Evolutionary conservation across 2,113 vertebrate species (phyloP).

Genomic region (Microtus pennsylvanicus): DNA sequence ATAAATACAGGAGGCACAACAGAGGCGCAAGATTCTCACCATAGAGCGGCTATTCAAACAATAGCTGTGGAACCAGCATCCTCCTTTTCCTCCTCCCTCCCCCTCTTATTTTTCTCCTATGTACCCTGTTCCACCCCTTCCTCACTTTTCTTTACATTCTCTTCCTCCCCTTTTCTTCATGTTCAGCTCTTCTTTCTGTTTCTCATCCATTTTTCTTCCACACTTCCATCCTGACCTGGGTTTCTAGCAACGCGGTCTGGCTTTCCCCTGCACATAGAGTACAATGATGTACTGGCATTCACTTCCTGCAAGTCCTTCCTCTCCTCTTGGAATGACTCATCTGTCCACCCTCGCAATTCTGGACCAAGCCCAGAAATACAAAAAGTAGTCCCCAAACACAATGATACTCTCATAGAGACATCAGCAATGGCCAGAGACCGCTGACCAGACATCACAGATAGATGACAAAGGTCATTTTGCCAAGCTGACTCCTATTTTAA

Average conservation of each 20-base stretch:
- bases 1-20: no score
- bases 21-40: neutral
- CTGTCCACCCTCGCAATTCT: neutral
- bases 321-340: neutral
- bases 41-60: neutral
- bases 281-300: neutral
- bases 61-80: neutral
- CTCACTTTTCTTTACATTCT: neutral
- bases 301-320: neutral
- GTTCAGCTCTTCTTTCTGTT: neutral
- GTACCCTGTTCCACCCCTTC: neutral
- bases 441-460: neutral
- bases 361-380: neutral
- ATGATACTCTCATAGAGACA: neutral
- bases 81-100: fast-evolving
- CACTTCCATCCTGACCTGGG: neutral
- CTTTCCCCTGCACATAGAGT: neutral
- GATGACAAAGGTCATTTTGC: neutral
- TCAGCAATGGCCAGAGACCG: neutral
- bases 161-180: neutral
- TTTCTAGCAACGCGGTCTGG: neutral
- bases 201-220: neutral
- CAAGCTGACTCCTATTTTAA: neutral
- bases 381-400: neutral
- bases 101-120: neutral